Conservation (phyloP, 2,113 vertebrate genomes). For the Paramisgurnus dabryanus region DNA sequence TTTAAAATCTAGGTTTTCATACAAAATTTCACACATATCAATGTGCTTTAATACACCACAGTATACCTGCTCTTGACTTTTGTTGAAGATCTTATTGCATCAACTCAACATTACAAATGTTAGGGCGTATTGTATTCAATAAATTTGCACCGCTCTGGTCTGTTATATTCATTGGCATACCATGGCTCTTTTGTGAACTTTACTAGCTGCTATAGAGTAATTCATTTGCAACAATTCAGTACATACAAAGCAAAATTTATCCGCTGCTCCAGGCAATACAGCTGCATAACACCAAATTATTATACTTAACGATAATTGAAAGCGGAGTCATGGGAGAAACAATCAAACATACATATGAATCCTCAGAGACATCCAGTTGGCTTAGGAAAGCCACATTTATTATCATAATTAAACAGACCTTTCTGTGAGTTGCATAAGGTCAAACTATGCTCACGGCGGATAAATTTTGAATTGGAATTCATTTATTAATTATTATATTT, state of each 20-base stretch:
- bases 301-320: constrained; percentile 63
- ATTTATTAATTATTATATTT: constrained; percentile 60
- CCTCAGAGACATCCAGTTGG: constrained; percentile 38
- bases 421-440: constrained; percentile 66
- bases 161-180: background rate
- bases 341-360: constrained; percentile 46
- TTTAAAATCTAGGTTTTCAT: no score
- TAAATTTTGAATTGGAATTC: constrained; percentile 53
- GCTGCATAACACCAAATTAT: constrained; percentile 29
- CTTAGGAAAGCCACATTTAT: constrained; percentile 67
- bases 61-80: background rate
- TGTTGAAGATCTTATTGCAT: background rate
- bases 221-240: background rate
- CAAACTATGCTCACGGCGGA: constrained; percentile 63
- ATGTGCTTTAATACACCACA: no score
- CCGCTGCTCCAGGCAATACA: constrained; percentile 30
- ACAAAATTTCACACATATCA: no score
- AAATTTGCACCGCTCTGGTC: background rate
- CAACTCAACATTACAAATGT: background rate
- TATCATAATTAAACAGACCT: constrained; percentile 70
- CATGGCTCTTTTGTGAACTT: background rate
- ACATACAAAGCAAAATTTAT: background rate
- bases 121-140: background rate
- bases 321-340: constrained; percentile 49
- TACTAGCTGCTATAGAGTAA: background rate